Evolutionary conservation across 2,113 vertebrate genomes (phyloP).

Genomic region (Sarotherodon lohbergeri): DNA sequence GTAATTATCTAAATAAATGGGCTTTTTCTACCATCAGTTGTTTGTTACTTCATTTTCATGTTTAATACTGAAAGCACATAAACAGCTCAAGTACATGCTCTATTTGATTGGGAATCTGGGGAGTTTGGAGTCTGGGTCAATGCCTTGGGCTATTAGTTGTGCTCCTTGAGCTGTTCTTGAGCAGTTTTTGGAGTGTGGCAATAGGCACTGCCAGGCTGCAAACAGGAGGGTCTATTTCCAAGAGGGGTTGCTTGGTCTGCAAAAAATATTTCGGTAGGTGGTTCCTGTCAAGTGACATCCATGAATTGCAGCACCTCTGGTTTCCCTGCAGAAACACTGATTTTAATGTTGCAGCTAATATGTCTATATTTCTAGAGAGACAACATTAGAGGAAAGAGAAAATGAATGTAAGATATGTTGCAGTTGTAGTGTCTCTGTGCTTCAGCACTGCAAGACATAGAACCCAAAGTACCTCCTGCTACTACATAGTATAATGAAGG

Average conservation of each 20-base stretch:
- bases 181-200: not conserved
- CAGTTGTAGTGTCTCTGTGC: not conserved
- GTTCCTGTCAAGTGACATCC: not conserved
- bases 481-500: not conserved
- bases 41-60: not conserved
- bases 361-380: not conserved
- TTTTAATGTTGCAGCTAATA: not conserved
- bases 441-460: not conserved
- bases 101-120: not conserved
- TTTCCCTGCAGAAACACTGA: not conserved
- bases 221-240: not conserved
- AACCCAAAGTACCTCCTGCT: not conserved
- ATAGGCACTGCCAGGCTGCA: not conserved
- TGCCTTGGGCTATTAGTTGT: not conserved
- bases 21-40: not conserved
- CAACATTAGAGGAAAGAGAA: not conserved
- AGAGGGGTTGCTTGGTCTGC: not conserved
- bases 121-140: not conserved
- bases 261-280: not conserved
- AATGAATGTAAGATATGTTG: not conserved
- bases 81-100: not conserved
- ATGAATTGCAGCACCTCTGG: not conserved
- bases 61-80: not conserved
- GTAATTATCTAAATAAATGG: not conserved
- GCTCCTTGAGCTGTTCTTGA: not conserved